These are phyloP conservation scores for Conomelus anceps DNA, from an alignment of 2,888 invertebrate species.

Conservation along the genomic window DNA sequence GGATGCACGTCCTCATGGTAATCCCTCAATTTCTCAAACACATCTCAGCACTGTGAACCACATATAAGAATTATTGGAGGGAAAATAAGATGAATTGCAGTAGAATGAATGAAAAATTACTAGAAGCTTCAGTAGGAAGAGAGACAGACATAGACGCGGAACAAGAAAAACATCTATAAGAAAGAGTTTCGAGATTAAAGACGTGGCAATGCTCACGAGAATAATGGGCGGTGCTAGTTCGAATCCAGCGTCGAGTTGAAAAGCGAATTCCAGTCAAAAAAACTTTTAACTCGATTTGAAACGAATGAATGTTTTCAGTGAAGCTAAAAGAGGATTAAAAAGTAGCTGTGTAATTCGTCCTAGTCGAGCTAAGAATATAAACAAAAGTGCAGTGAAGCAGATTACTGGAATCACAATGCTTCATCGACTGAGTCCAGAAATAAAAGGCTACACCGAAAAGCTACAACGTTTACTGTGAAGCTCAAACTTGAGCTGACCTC, in stretches of 20 bases:
- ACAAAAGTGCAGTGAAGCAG: not conserved
- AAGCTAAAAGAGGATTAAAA: not conserved
- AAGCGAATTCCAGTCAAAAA: not conserved
- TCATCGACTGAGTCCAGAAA: not conserved
- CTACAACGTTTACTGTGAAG: not conserved
- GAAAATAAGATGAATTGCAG: not conserved
- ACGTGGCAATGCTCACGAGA: not conserved
- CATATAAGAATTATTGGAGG: not conserved
- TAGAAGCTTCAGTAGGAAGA: not conserved
- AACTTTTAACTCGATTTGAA: not conserved
- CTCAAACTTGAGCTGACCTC: not conserved
- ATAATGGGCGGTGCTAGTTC: not conserved
- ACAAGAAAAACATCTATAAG: not conserved
- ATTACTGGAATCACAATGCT: not conserved
- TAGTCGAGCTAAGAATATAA: not conserved
- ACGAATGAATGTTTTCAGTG: not conserved
- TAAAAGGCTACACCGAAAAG: not conserved
- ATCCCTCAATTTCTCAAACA: not conserved
- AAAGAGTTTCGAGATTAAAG: not conserved
- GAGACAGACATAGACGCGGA: too few species aligned
- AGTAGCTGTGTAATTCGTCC: not conserved
- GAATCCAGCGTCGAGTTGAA: not conserved
- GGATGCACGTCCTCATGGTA: too few species aligned
- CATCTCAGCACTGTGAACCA: too few species aligned
- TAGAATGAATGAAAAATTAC: not conserved